These are phyloP conservation scores for Oreochromis spilurus DNA, from an alignment of 2,113 vertebrate species.

Conservation along the genomic window DNA sequence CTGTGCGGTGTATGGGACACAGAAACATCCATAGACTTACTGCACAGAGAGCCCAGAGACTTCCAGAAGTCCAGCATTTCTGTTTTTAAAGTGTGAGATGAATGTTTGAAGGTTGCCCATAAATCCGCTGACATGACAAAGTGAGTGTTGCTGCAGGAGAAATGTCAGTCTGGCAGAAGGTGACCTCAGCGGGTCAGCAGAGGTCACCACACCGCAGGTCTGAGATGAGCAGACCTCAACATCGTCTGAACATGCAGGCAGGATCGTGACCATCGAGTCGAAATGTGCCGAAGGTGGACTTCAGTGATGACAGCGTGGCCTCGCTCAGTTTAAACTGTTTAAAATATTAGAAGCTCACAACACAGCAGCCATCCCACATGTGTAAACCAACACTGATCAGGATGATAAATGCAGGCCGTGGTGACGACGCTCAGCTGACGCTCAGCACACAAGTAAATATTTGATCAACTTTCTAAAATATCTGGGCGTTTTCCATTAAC, in stretches of 20 bases:
- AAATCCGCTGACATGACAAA: neutral
- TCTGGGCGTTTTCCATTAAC: neutral
- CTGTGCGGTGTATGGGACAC: neutral
- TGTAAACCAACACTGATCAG: neutral
- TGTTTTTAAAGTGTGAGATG: neutral
- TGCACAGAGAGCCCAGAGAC: neutral
- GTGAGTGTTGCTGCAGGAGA: neutral
- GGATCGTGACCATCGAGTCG: neutral
- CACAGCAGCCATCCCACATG: neutral
- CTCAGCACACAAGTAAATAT: neutral
- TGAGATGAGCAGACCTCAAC: neutral
- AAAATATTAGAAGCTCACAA: neutral
- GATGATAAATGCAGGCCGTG: accelerated
- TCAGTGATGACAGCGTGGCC: neutral
- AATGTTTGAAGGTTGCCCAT: neutral
- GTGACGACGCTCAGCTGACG: neutral
- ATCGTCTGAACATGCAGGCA: neutral
- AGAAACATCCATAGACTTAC: neutral
- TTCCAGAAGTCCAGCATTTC: neutral
- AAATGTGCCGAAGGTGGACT: neutral
- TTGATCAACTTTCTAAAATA: neutral
- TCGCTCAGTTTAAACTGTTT: neutral
- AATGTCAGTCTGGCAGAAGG: neutral
- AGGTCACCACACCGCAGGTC: neutral
- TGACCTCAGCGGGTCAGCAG: neutral